These are phyloP conservation scores for Tyrannus savana DNA, from an alignment of 2,113 vertebrate species.

Conservation along the genomic window DNA sequence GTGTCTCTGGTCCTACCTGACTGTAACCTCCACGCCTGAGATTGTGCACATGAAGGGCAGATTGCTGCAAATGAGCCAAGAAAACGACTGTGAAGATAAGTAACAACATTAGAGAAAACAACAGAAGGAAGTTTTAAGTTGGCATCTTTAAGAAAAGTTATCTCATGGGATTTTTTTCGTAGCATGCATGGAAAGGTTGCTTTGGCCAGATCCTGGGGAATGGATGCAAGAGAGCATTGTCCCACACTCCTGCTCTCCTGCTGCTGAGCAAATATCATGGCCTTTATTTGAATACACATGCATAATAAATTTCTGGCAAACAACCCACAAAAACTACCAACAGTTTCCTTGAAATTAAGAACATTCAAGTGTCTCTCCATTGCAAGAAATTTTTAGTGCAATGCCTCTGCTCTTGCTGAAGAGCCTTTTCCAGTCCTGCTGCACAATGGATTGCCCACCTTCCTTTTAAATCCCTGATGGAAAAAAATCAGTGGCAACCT, in stretches of 20 bases:
- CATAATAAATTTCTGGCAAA: not conserved
- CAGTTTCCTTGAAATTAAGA: not conserved
- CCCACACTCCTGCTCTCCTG: not conserved
- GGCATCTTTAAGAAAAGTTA: not conserved
- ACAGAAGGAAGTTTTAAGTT: not conserved
- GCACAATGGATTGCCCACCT: not conserved
- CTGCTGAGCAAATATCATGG: conserved; percentile 34
- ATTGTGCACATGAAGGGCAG: not conserved
- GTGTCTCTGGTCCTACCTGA: not conserved
- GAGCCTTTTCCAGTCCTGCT: not conserved
- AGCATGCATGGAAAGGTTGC: not conserved
- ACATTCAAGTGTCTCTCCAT: not conserved
- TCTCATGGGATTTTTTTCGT: not conserved
- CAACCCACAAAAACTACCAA: not conserved
- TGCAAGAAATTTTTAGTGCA: not conserved
- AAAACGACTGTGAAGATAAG: not conserved
- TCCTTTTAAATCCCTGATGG: not conserved
- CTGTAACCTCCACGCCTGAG: not conserved
- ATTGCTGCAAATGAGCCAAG: not conserved
- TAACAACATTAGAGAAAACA: not conserved
- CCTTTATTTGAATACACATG: conserved; percentile 11
- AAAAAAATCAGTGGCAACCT: not conserved
- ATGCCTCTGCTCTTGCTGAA: not conserved
- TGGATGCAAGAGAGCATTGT: not conserved
- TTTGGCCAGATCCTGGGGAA: not conserved